Conservation (phyloP, 64 coral and sea anemone species). For the Montipora sp. region DNA sequence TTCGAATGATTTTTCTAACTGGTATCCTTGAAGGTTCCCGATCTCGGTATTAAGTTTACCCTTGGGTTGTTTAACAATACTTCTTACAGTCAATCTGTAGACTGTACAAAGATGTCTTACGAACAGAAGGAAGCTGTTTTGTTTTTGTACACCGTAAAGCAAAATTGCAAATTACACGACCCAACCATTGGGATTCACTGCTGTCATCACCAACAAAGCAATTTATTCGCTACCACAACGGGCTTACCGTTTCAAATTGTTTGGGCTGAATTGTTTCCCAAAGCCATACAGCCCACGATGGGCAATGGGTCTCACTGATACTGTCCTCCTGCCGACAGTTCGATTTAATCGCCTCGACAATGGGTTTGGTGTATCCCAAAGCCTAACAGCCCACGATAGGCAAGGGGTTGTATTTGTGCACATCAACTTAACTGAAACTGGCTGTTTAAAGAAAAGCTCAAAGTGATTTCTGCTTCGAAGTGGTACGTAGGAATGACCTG, state of each 20-base stretch:
- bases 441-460: background rate
- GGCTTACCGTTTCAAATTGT: background rate
- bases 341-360: too few species aligned
- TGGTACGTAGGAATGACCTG: background rate
- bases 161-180: background rate
- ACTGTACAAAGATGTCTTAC: background rate
- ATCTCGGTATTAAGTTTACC: too few species aligned
- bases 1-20: too few species aligned
- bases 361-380: background rate
- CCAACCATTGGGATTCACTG: background rate
- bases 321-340: too few species aligned
- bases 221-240: background rate
- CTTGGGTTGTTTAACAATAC: too few species aligned
- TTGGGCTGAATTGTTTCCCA: background rate
- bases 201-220: background rate
- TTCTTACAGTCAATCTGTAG: background rate
- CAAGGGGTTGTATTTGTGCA: background rate
- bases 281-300: background rate
- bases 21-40: too few species aligned
- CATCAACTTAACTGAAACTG: background rate
- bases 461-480: background rate
- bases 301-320: background rate
- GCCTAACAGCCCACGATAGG: background rate
- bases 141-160: background rate
- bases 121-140: background rate